phyloP scores from a whole-genome alignment of 2,113 vertebrate genomes.

The Callopanchax toddi region DNA sequence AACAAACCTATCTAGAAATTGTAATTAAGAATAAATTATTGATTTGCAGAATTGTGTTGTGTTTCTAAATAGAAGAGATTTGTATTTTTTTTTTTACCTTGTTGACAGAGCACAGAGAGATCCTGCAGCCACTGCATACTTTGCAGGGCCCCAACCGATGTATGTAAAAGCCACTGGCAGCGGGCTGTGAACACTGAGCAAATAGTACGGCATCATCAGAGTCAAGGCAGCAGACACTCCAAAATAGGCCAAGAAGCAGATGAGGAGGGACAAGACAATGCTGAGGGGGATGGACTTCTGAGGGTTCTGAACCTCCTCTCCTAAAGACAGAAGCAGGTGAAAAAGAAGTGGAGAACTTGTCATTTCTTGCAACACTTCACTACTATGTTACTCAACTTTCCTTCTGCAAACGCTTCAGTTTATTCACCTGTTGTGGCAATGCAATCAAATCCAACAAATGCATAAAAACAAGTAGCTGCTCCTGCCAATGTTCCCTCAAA shows the following conservation, averaged over 20 bases:
- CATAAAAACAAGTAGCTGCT: conserved; percentile 75
- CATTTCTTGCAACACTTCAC: too few species aligned
- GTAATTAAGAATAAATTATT: too few species aligned
- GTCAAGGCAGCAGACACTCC: conserved; percentile 85
- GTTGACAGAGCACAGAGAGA: conserved; percentile 78
- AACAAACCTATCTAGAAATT: too few species aligned
- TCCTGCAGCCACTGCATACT: conserved; percentile 75
- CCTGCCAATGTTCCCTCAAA: conserved; percentile 70
- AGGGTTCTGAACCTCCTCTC: conserved; percentile 83
- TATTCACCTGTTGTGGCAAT: conserved; percentile 68
- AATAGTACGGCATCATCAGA: conserved; percentile 86
- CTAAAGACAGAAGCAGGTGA: conserved; percentile 53
- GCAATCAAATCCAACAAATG: conserved; percentile 76
- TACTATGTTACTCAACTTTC: too few species aligned
- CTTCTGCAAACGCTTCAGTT: too few species aligned
- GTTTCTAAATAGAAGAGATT: conserved; percentile 1
- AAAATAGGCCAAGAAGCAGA: conserved; percentile 85
- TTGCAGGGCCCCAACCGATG: conserved; percentile 80
- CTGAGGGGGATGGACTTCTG: conserved; percentile 83
- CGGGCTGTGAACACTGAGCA: conserved; percentile 79
- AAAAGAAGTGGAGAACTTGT: neutral
- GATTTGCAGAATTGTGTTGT: neutral
- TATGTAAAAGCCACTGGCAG: conserved; percentile 84
- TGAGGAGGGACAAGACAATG: conserved; percentile 82
- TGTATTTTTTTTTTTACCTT: conserved; percentile 64